Evolutionary conservation across 2,797 vertebrate species (phyloP), one percentile per base, ranked within the genome.

Genomic region (Phoeniculus purpureus): DNA sequence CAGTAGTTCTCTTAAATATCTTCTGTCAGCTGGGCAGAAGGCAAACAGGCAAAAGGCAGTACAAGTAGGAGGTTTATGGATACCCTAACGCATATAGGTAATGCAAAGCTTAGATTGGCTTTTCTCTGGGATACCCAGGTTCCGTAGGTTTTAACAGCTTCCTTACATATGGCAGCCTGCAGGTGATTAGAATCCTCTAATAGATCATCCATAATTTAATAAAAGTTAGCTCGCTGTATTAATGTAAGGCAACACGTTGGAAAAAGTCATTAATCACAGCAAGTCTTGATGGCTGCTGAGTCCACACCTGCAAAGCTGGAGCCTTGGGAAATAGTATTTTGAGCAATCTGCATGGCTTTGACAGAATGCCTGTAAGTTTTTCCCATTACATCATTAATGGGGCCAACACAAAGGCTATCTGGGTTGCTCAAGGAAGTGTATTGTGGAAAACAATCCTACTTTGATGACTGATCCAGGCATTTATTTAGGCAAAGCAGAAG

Each of bases 261-360:
- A 95, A 96, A 94, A 94, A 96, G 96, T 96, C 96, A 98, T 98
- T 96, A 97, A 98, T 98, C 98, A 98, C 48, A 29, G 97, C 50
- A 15, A 96, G 90, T 72, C 89, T 85, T 65, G 66, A 95, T 81
- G 96, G 97, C 94, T 95, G 92, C 97, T 95, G 97, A 96, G 97
- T 92, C 97, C 72, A 51, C 98, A 98, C 98, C 98, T 98, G 98
- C 88, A 13, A 93, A 96, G 97, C 97, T 94, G 97, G 97, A 98
- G 98, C 98, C 91, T 97, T 97, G 96, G 91, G 96, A 97, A 96
- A 96, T 71, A 85, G 92, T 74, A 66, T 95, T 88, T 94, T 90
- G 90, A 93, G 96, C 97, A 96, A 95, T 97, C 97, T 92, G 93
- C 97, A 95, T 83, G 92, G 93, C 95, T 94, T 96, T 93, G 96